Evolutionary conservation across 2,888 invertebrate genomes (phyloP).

Genomic region (Chrysomela aeneicollis): DNA sequence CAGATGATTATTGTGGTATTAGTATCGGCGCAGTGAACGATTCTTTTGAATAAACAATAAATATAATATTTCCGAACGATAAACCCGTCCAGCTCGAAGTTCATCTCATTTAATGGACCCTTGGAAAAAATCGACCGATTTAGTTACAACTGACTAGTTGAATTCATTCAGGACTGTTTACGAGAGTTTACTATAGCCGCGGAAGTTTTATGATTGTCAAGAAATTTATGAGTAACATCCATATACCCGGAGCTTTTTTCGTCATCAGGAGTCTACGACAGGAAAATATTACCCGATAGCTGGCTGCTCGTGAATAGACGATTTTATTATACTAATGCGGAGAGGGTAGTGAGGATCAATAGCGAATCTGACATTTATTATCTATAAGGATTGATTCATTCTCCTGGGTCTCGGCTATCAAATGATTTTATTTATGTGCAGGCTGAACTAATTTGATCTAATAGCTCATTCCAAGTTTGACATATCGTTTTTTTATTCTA

Average conservation of each 20-base stretch:
- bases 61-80: neutral
- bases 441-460: slow-evolving; percentile 39
- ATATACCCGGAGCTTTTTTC: slow-evolving; percentile 28
- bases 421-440: slow-evolving; percentile 45
- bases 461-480: slow-evolving; percentile 36
- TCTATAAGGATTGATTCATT: slow-evolving; percentile 57
- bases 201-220: slow-evolving; percentile 45
- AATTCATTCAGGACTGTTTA: slow-evolving; percentile 35
- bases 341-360: slow-evolving; percentile 49
- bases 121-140: slow-evolving; percentile 13
- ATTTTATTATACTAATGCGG: slow-evolving; percentile 57
- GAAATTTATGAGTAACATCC: slow-evolving; percentile 46
- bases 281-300: slow-evolving; percentile 31
- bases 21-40: too few species aligned
- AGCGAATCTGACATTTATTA: slow-evolving; percentile 56
- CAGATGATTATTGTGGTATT: too few species aligned
- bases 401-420: slow-evolving; percentile 45
- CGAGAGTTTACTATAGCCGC: slow-evolving; percentile 33
- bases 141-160: slow-evolving; percentile 18
- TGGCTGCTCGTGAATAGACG: slow-evolving; percentile 50
- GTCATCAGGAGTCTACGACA: slow-evolving; percentile 32
- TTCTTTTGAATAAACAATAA: neutral
- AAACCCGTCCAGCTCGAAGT: neutral
- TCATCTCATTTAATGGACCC: slow-evolving; percentile 17
- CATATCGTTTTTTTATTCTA: slow-evolving; percentile 34